Evolutionary conservation across 2,888 invertebrate species (phyloP), one percentile per base, ranked within the genome.

Genomic region (Drosophila lacicola): DNA sequence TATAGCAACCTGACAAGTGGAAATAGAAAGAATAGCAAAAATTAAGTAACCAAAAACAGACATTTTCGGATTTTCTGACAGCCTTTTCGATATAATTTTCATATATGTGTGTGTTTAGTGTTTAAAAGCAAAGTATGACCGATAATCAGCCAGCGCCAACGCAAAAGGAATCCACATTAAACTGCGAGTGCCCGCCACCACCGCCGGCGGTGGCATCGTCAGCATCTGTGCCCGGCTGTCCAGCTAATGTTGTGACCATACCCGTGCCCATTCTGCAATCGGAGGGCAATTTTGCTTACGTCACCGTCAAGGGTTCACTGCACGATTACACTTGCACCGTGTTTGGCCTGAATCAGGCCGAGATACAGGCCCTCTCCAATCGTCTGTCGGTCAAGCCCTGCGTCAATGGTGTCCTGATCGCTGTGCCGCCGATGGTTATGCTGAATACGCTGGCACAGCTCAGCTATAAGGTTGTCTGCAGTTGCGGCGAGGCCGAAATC

Each of bases 401-500:
- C 74, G 94, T 96, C 46, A 96, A 97, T 92, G 96, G 96, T 70
- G 92, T 96, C 78, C 93, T 95, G 82, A 93, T 97, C 49, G 95
- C 95, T 93, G 95, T 95, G 61, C 93, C 95, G 88, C 95, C 96
- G 29, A 92, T 97, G 74, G 92, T 94, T 75, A 94, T 96, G 80
- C 94, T 97, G 58, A 97, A 97, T 91, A 94, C 95, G 42, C 93
- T 97, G 80, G 95, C 95, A 62, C 95, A 96, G 91, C 93, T 97
- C 76, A 96, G 96, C 62, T 97, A 97, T 91, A 95, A 95, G 90
- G 95, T 97, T 47, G 93, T 96, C 72, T 94, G 95, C 86, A 96
- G 95, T 91, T 96, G 96, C 73, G 97, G 97, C 14, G 97, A 97
- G 90, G 93, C 95, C 21, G 97, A 97, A 93, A 95, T 96, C 83